Evolutionary conservation across 1,140 invertebrate genomes (phyloP).

Genomic region (Plodia interpunctella): DNA sequence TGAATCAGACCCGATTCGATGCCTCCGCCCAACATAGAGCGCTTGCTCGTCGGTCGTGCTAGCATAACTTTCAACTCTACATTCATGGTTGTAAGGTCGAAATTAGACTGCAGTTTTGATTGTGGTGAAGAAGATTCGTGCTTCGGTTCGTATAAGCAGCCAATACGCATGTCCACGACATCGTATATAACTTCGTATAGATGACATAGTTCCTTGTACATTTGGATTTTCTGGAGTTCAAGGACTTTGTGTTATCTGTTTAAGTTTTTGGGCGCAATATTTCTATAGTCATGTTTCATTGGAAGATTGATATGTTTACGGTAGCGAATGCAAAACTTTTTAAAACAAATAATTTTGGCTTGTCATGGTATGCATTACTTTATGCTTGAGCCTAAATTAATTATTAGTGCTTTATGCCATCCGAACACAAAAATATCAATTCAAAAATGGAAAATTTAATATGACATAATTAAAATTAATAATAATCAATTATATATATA

Average conservation of each 20-base stretch:
- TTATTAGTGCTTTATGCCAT: no score
- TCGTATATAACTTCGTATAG: constrained; percentile 69
- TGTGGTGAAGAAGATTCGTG: constrained; percentile 67
- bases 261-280: constrained; percentile 40
- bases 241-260: constrained; percentile 65
- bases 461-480: no score
- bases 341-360: constrained; percentile 21
- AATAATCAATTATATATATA: no score
- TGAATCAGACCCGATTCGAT: constrained; percentile 70
- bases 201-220: constrained; percentile 68
- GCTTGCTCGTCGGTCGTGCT: constrained; percentile 50
- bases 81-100: constrained; percentile 29
- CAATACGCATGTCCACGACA: constrained; percentile 75
- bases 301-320: constrained; percentile 18
- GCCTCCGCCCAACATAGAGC: constrained; percentile 74
- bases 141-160: constrained; percentile 64
- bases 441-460: no score
- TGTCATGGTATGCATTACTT: background rate
- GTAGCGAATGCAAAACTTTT: constrained; percentile 10
- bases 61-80: constrained; percentile 34
- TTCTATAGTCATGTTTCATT: constrained; percentile 27
- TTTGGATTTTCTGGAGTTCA: constrained; percentile 72
- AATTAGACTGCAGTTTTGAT: constrained; percentile 27
- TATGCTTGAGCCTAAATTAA: no score
- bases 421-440: no score